These are phyloP conservation scores for Drosophila pseudoobscura DNA, from an alignment of 1,140 invertebrate genomes.

Conservation along the genomic window DNA sequence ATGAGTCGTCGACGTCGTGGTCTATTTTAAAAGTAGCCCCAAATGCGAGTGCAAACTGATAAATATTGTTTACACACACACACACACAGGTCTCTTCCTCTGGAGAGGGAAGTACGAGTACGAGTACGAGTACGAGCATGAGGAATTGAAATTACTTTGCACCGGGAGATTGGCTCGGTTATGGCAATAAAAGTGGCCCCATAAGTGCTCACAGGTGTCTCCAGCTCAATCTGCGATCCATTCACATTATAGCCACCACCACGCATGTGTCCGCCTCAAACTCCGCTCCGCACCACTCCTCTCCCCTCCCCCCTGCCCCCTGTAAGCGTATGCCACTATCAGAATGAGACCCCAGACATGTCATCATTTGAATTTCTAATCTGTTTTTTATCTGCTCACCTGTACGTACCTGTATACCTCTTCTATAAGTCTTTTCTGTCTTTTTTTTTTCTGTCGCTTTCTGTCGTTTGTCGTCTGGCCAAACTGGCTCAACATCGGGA, in stretches of 20 bases:
- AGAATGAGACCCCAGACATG: constrained; percentile 54
- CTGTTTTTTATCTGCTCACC: constrained; percentile 69
- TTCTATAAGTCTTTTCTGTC: constrained; percentile 29
- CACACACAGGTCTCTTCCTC: neutral
- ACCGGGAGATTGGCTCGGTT: constrained; percentile 30
- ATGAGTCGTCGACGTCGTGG: constrained; percentile 20
- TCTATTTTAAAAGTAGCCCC: constrained; percentile 50
- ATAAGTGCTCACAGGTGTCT: constrained; percentile 60
- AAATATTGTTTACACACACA: constrained; percentile 65
- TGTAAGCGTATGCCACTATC: constrained; percentile 36
- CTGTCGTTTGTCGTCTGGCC: constrained; percentile 44
- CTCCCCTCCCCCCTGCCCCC: too few species aligned
- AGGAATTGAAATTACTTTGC: constrained; percentile 67
- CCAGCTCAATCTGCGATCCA: constrained; percentile 37
- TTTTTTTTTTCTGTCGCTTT: constrained; percentile 5
- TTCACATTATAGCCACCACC: constrained; percentile 41
- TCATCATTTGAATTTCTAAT: constrained; percentile 78
- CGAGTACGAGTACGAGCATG: constrained; percentile 20
- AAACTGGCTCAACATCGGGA: constrained; percentile 64
- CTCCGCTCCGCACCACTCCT: neutral
- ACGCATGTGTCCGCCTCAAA: constrained; percentile 22
- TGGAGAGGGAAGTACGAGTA: constrained; percentile 26
- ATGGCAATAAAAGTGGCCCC: constrained; percentile 12
- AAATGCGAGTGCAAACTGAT: constrained; percentile 54
- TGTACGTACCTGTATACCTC: constrained; percentile 28